Conservation (phyloP, 2,888 invertebrate genomes). For the Synanthedon andrenaeformis region DNA sequence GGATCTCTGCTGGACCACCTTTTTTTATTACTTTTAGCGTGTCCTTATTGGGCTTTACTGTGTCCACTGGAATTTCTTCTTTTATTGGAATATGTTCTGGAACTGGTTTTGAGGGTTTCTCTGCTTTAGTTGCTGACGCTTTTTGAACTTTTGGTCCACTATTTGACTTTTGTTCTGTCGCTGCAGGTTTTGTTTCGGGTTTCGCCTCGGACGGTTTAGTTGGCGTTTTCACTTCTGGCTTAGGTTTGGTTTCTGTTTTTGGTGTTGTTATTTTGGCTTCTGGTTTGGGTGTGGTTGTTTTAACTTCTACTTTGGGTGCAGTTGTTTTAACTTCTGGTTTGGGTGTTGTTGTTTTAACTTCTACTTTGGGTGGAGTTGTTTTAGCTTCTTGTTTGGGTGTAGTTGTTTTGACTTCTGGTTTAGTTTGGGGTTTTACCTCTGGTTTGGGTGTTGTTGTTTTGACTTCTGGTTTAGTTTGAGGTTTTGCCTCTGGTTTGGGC, state of each 20-base stretch:
- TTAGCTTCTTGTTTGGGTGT: conserved; percentile 7
- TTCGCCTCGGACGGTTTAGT: background rate
- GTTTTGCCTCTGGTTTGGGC: conserved; percentile 11
- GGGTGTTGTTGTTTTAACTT: conserved; percentile 9
- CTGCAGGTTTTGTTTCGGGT: conserved; percentile 11
- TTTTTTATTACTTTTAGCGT: conserved; percentile 73
- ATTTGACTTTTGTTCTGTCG: background rate
- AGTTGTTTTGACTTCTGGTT: conserved; percentile 4
- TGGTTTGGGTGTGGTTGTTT: conserved; percentile 10
- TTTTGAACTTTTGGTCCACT: background rate
- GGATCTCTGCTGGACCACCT: conserved; percentile 64
- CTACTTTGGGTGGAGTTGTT: conserved; percentile 11
- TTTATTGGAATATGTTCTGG: conserved; percentile 57
- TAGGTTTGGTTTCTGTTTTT: conserved; percentile 12
- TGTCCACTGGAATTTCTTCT: conserved; percentile 68
- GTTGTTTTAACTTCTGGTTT: conserved; percentile 14
- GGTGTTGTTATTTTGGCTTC: conserved; percentile 13
- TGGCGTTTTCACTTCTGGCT: conserved; percentile 5
- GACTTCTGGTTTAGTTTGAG: conserved; percentile 7
- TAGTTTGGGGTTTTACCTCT: conserved; percentile 3
- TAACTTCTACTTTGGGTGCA: conserved; percentile 7
- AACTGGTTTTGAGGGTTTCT: conserved; percentile 3
- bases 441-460: conserved; percentile 20
- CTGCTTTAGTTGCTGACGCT: conserved; percentile 1
- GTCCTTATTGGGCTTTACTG: conserved; percentile 60